Evolutionary conservation across 2,113 vertebrate genomes (phyloP).

Genomic region (Sapajus apella): DNA sequence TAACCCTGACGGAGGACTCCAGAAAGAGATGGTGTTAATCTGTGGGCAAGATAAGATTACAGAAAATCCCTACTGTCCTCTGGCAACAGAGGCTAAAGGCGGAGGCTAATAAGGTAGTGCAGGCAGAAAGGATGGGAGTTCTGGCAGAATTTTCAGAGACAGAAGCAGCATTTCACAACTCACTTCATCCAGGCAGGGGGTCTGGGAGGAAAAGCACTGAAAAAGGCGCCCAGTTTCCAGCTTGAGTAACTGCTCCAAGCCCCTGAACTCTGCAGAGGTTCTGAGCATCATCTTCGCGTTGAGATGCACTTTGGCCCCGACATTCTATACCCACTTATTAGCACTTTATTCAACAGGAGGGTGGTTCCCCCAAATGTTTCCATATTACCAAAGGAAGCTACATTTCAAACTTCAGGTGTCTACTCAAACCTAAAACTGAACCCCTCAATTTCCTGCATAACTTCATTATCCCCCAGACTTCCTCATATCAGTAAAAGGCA

Average conservation of each 20-base stretch:
- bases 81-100: no score
- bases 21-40: not conserved
- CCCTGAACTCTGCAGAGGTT: no score
- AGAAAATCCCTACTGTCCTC: not conserved
- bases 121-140: not conserved
- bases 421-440: not conserved
- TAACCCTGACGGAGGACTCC: not conserved
- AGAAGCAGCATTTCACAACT: not conserved
- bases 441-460: not conserved
- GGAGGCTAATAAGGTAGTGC: fast-evolving
- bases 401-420: not conserved
- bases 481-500: not conserved
- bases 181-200: not conserved
- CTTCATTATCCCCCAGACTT: not conserved
- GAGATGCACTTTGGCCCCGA: not conserved
- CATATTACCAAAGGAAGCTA: not conserved
- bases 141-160: not conserved
- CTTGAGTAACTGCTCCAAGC: not conserved
- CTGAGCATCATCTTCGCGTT: not conserved
- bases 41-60: not conserved
- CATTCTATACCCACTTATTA: not conserved
- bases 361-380: not conserved
- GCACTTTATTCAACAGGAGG: not conserved
- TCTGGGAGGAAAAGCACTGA: not conserved
- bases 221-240: not conserved